Evolutionary conservation across 1,140 invertebrate genomes (phyloP).

Genomic region (Pemphigus obesinymphae): DNA sequence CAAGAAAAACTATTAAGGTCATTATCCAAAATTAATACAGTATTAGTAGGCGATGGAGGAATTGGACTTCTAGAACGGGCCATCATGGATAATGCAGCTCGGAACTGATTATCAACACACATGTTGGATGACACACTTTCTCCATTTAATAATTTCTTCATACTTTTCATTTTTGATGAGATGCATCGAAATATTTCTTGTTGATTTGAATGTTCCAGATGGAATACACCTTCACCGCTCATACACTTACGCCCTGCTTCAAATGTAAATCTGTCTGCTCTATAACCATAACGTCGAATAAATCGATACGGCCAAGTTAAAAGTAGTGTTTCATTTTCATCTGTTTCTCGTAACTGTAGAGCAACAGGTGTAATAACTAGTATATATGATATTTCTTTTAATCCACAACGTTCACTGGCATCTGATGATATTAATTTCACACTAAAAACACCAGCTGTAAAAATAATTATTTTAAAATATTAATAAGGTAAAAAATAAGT

Average conservation of each 20-base stretch:
- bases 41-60: constrained; percentile 60
- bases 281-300: constrained; percentile 77
- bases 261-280: constrained; percentile 77
- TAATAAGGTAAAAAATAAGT: too few species aligned
- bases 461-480: background rate
- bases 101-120: constrained; percentile 68
- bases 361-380: constrained; percentile 67
- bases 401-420: constrained; percentile 67
- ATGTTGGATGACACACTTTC: constrained; percentile 54
- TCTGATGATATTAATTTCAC: constrained; percentile 73
- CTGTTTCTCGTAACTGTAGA: constrained; percentile 66
- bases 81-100: constrained; percentile 55
- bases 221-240: constrained; percentile 78
- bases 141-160: constrained; percentile 71
- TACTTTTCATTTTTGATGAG: constrained; percentile 73
- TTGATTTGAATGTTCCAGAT: constrained; percentile 70
- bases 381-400: constrained; percentile 66
- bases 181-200: constrained; percentile 73
- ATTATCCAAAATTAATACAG: constrained; percentile 46
- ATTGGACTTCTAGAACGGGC: constrained; percentile 67
- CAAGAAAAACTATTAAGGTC: constrained; percentile 41
- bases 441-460: constrained; percentile 59
- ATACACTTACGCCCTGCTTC: constrained; percentile 85
- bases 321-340: constrained; percentile 58
- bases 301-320: constrained; percentile 83